Evolutionary conservation across 2,888 invertebrate genomes (phyloP), one percentile per base, ranked within the genome.

Genomic region (Agrochola lychnidis): DNA sequence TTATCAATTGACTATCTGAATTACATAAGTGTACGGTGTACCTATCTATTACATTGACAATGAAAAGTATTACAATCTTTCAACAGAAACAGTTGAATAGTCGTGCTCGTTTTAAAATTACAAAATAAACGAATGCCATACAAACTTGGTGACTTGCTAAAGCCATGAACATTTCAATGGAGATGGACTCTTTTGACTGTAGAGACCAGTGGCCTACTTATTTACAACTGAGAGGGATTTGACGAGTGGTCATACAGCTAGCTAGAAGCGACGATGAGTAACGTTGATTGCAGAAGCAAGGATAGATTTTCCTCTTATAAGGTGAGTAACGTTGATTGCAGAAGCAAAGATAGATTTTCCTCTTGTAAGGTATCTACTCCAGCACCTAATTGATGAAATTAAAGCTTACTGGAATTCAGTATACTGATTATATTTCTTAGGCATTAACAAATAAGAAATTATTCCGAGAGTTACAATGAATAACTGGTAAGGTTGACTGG

Each of bases 181-280:
- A 66, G 64, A 19, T 59, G 59, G 14, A 30, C 45, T 82, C 82
- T 79, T 76, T 66, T 82, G 14, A 66, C 19, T 53, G 36, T 59
- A 10, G 9, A 53, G 76, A 40, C 76, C 76, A 66, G 40, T 66
- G 82, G 14, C 76, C 78, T 78, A 78, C 76, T 78, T 82, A 81
- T 19, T 30, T 25, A 16, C 25, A 59, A 74, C 57, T 64, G 57
- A 36, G 57, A 16, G 53, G 10, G 48, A 9, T 66, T 74, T 66
- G n/a, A 66, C 53, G n/a, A 61, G 75, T 73, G 12, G 25, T 56
- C 5, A n/a, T 53, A 36, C 22, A 62, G 19, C 12, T 74, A n/a
- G n/a, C 16, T 61, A 40, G 9, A 45, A 30, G 7, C 2, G 25
- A 61, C 12, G 40, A 63, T 51, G 22, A 45, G 14, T 61, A 30